Conservation (phyloP, 2,113 vertebrate genomes). For the Platanista minor region DNA sequence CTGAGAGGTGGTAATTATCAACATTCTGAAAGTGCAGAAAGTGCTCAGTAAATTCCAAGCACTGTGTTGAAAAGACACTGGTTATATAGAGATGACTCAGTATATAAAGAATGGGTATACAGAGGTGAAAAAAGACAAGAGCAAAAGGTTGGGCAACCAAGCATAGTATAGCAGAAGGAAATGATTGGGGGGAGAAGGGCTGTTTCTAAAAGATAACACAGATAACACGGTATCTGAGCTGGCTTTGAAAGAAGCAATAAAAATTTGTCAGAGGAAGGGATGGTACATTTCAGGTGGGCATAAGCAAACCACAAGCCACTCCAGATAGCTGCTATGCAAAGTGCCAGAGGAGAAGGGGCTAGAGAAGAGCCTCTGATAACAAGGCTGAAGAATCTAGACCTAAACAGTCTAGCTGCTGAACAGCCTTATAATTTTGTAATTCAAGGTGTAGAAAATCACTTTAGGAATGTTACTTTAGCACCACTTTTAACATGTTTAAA, state of each 20-base stretch:
- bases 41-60: not conserved
- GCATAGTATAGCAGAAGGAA: not conserved
- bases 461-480: not conserved
- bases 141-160: not conserved
- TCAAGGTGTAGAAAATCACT: not conserved
- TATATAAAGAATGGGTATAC: not conserved
- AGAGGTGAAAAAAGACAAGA: not conserved
- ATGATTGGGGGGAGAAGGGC: not conserved
- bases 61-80: not conserved
- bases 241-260: not conserved
- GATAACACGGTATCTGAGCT: not conserved
- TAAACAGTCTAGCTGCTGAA: not conserved
- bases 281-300: not conserved
- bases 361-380: not conserved
- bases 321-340: not conserved
- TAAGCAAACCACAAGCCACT: not conserved
- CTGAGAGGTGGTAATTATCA: not conserved
- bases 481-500: not conserved
- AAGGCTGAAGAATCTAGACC: not conserved
- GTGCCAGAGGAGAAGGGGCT: not conserved
- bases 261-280: not conserved
- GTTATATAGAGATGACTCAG: not conserved
- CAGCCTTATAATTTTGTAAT: not conserved
- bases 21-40: conserved; percentile 22
- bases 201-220: not conserved